Base-by-base conservation (phyloP, 1,140 invertebrate species). In the Dendrolimus punctatus region DNA sequence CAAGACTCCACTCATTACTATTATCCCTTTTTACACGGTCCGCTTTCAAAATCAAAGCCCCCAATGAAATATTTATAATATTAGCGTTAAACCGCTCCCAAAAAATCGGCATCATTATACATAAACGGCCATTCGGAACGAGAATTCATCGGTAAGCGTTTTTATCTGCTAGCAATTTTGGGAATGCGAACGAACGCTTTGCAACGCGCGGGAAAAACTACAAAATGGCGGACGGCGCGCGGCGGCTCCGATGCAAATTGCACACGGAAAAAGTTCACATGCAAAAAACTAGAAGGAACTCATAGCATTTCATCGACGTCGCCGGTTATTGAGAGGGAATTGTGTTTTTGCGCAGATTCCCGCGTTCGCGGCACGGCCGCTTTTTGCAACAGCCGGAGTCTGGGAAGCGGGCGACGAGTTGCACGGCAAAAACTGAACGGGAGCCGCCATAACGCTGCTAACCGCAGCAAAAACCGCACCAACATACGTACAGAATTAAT, bases 401-500 rank as follows among this genome's bases (percentile, higher is more conserved):
- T 76, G 79, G 74, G 76, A 82, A 82, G 68, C 65, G 66, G 58
- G 61, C 63, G 60, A 65, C 64, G 59, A 60, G 55, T 55, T 64
- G 61, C 55, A 56, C 50, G 23, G 64, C 74, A 82, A 82, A 82
- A 80, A 74, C 64, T 46, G 51, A 58, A 44, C 66, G 68, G 57
- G 62, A 63, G 56, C 77, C 72, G 77, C 77, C 76, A 80, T 77
- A 76, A 73, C 70, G 73, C 67, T 66, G 64, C 69, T 65, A 66
- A 69, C 68, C 57, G 64, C 53, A 51, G 68, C 74, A 85, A 85
- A 85, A 85, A 82, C 73, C 47, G 50, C 64, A 67, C 74, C 23
- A 69, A 78, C 79, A 73, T 78, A 81, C 79, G 69, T 74, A 73
- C 75, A 73, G 70, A 76, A 82, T 84, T 82, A 85, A 82, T 85